Conservation (phyloP, 2,113 vertebrate genomes). For the Muscicapa adusta region DNA sequence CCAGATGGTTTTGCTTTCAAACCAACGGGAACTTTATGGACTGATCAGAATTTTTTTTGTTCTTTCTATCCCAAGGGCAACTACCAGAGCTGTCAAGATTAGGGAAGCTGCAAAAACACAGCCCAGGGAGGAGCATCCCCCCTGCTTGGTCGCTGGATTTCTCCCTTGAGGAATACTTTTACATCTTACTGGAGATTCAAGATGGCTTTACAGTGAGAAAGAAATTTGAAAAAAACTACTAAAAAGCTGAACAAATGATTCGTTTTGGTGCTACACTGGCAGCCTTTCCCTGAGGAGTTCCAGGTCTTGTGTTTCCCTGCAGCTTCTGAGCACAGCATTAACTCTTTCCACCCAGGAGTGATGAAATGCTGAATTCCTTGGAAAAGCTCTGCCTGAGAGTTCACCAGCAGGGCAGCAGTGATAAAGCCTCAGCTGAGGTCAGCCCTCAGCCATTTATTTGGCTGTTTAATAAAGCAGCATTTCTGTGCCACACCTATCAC, state of each 20-base stretch:
- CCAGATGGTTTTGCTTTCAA: conserved; percentile 60
- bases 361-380: conserved; percentile 67
- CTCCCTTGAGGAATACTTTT: not conserved
- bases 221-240: not conserved
- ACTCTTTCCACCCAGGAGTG: conserved; percentile 58
- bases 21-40: conserved; percentile 29
- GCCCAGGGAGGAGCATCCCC: not conserved
- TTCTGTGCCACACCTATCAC: conserved; percentile 30
- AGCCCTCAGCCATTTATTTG: conserved; percentile 63
- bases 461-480: conserved; percentile 66
- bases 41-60: not conserved
- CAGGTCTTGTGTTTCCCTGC: not conserved
- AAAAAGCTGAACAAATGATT: not conserved
- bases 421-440: conserved; percentile 70
- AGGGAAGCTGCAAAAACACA: not conserved
- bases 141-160: fast-evolving
- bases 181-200: not conserved
- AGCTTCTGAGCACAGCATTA: not conserved
- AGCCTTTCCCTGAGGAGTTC: not conserved
- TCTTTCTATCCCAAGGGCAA: conserved; percentile 5
- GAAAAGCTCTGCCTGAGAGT: conserved; percentile 63
- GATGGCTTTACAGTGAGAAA: not conserved
- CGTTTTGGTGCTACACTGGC: not conserved
- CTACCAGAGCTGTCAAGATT: not conserved
- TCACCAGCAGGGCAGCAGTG: conserved; percentile 72